phyloP scores from a whole-genome alignment of 2,888 invertebrate genomes.

The Drosophila quinaria region DNA sequence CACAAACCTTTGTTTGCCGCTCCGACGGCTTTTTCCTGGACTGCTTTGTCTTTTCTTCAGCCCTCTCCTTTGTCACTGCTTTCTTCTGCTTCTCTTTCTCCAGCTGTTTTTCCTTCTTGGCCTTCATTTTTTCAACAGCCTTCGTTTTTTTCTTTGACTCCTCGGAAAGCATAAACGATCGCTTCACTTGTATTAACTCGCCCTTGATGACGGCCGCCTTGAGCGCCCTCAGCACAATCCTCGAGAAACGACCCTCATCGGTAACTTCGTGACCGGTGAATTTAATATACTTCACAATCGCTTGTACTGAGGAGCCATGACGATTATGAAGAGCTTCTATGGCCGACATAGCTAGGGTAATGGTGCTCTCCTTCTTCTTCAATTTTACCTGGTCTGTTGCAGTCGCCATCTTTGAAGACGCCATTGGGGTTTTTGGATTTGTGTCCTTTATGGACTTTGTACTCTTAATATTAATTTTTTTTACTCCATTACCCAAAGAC shows the following conservation, averaged over 20 bases:
- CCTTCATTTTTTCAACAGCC: constrained; percentile 7
- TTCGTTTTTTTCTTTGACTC: background rate
- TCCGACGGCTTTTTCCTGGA: constrained; percentile 4
- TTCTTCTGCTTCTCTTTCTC: background rate
- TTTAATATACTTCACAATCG: constrained; percentile 16
- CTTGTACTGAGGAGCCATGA: constrained; percentile 4
- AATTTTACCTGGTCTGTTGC: background rate
- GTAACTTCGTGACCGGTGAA: background rate
- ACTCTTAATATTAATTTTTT: background rate
- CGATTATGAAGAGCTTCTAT: constrained; percentile 2
- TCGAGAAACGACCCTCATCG: background rate
- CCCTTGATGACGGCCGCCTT: constrained; percentile 7
- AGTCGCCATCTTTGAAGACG: background rate
- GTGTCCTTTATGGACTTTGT: background rate
- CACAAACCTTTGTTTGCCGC: constrained; percentile 13
- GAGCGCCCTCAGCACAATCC: background rate
- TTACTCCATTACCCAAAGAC: constrained; percentile 1
- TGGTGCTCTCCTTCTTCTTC: background rate
- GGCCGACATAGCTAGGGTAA: background rate
- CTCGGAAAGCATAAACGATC: constrained; percentile 13
- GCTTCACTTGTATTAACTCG: constrained; percentile 1
- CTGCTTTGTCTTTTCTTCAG: background rate
- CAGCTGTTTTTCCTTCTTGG: constrained; percentile 1
- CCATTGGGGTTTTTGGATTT: background rate
- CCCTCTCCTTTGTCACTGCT: background rate